These are phyloP conservation scores for Acleris literana DNA, from an alignment of 2,888 invertebrate species.

Conservation along the genomic window DNA sequence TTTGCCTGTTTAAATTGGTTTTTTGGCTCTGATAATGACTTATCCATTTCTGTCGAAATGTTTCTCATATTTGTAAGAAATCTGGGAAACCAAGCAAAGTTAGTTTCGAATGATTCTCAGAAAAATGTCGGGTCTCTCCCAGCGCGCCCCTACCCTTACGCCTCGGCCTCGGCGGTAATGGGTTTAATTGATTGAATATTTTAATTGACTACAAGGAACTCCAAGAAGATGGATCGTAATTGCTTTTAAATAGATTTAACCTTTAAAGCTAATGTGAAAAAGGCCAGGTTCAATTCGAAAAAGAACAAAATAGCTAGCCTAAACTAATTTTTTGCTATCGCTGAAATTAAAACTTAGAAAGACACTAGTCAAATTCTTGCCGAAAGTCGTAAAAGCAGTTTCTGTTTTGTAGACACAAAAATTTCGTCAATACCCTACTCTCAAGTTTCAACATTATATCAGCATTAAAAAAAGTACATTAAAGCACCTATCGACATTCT, in stretches of 20 bases:
- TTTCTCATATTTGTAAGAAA: too few relatives aligned
- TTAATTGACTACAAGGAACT: slow-evolving; percentile 28
- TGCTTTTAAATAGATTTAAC: slow-evolving; percentile 29
- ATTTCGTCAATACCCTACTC: background rate
- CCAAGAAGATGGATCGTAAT: slow-evolving; percentile 30
- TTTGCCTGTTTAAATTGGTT: too few relatives aligned
- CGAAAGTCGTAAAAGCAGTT: too few relatives aligned
- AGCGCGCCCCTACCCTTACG: slow-evolving; percentile 8
- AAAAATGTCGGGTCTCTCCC: background rate
- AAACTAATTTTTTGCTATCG: too few relatives aligned
- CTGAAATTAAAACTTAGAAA: too few relatives aligned
- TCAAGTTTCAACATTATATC: background rate
- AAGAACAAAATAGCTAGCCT: background rate
- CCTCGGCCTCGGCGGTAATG: slow-evolving; percentile 6
- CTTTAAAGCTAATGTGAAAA: slow-evolving; percentile 16
- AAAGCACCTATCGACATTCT: background rate
- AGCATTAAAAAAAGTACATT: background rate
- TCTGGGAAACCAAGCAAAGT: too few relatives aligned
- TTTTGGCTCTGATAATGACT: too few relatives aligned
- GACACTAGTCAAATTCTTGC: too few relatives aligned
- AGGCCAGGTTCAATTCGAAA: background rate
- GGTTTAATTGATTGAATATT: slow-evolving; percentile 31
- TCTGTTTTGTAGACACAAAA: too few relatives aligned
- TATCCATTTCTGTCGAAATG: too few relatives aligned
- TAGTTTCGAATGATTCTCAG: too few relatives aligned